phyloP scores from a whole-genome alignment of 2,888 invertebrate species.

The Drosophila neutralis region DNA sequence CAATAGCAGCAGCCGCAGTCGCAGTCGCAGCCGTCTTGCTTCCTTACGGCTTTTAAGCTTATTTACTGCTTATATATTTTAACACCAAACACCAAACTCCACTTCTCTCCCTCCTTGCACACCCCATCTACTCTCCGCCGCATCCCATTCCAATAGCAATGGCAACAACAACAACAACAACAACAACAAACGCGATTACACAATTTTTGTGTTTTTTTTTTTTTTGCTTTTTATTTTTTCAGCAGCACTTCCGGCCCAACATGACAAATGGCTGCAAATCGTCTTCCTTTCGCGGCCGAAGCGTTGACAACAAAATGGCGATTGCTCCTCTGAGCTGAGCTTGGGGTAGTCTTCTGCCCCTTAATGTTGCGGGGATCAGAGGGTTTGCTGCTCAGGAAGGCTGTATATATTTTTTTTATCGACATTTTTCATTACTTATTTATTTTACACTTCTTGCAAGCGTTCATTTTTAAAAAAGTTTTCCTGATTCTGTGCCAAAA shows the following conservation, averaged over 20 bases:
- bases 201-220: conserved; percentile 47
- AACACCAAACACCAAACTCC: conserved; percentile 49
- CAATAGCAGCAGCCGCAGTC: not conserved
- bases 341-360: not conserved
- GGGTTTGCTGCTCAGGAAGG: not conserved
- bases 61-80: conserved; percentile 79
- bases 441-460: conserved; percentile 66
- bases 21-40: conserved; percentile 15
- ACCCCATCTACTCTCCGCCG: not conserved
- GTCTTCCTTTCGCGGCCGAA: conserved; percentile 78
- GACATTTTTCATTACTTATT: conserved; percentile 78
- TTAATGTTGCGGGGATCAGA: not conserved
- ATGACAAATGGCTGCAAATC: conserved; percentile 81
- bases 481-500: conserved; percentile 1
- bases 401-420: conserved; percentile 53
- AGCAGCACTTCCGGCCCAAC: conserved; percentile 65
- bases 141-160: conserved; percentile 2
- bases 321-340: conserved; percentile 15
- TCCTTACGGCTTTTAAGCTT: conserved; percentile 75
- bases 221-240: conserved; percentile 45
- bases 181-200: conserved; percentile 67
- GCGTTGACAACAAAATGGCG: conserved; percentile 71
- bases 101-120: not conserved
- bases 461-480: conserved; percentile 37
- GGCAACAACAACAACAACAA: conserved; percentile 10